phyloP scores from a whole-genome alignment of 2,113 vertebrate species.

The Romanogobio albipinnatus region DNA sequence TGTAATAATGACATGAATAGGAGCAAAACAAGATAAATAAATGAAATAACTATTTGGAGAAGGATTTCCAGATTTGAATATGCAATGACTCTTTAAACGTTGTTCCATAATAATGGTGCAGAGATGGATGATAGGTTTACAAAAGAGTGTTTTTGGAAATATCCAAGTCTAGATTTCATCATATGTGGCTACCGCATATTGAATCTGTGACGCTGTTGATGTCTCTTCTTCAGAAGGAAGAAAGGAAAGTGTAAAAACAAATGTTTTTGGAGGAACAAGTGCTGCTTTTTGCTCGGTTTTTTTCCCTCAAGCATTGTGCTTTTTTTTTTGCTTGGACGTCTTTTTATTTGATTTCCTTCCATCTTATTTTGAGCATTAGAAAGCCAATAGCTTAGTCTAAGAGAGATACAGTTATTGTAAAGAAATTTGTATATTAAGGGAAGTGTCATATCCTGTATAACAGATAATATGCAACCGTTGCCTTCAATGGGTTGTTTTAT shows the following conservation, averaged over 20 bases:
- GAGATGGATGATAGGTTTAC: conserved; percentile 26
- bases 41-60: neutral
- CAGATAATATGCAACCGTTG: conserved; percentile 73
- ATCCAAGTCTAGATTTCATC: neutral
- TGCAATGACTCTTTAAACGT: neutral
- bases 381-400: conserved; percentile 14
- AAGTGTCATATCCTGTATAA: conserved; percentile 62
- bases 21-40: conserved; percentile 4
- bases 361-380: neutral
- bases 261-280: conserved; percentile 16
- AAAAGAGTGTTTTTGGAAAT: conserved; percentile 21
- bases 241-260: conserved; percentile 13
- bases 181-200: neutral
- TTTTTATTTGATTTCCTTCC: conserved; percentile 8
- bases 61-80: neutral
- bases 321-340: conserved; percentile 53
- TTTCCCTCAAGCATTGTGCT: conserved; percentile 22
- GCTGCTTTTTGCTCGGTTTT: conserved; percentile 51
- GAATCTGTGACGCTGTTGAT: neutral
- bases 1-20: conserved; percentile 13
- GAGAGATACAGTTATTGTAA: conserved; percentile 16
- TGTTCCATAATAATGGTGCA: neutral
- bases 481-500: conserved; percentile 78
- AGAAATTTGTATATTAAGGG: conserved; percentile 60
- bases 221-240: neutral